phyloP scores from a whole-genome alignment of 2,888 invertebrate genomes.

The Yponomeuta malinellus region DNA sequence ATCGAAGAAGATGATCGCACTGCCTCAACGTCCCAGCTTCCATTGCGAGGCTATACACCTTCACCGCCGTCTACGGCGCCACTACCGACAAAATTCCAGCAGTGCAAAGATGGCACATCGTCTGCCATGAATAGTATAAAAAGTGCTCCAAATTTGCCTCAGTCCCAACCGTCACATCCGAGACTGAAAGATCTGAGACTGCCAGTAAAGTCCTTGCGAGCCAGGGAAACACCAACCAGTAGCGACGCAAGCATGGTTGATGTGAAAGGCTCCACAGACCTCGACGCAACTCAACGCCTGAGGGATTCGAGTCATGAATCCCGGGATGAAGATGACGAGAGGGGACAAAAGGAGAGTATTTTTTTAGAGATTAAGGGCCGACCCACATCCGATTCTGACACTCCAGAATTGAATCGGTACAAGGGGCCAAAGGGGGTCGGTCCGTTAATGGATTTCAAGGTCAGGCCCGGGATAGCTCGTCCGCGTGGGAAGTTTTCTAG shows the following conservation, averaged over 20 bases:
- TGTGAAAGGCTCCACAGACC: conserved; percentile 72
- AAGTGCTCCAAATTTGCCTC: conserved; percentile 86
- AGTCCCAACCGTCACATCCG: conserved; percentile 79
- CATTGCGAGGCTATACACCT: conserved; percentile 83
- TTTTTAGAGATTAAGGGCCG: conserved; percentile 85
- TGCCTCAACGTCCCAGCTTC: conserved; percentile 77
- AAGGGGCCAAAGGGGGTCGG: conserved; percentile 74
- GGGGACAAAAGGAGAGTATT: conserved; percentile 81
- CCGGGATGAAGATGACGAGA: conserved; percentile 81
- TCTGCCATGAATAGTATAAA: conserved; percentile 86
- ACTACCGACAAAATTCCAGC: conserved; percentile 86
- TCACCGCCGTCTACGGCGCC: conserved; percentile 91
- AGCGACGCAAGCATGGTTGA: conserved; percentile 80
- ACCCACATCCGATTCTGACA: conserved; percentile 76
- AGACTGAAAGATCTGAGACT: conserved; percentile 83
- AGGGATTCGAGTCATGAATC: conserved; percentile 72
- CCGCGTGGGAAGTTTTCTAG: conserved; percentile 82
- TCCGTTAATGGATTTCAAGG: conserved; percentile 78
- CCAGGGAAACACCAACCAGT: conserved; percentile 77
- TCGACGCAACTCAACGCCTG: conserved; percentile 68
- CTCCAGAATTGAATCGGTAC: conserved; percentile 73
- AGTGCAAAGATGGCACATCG: conserved; percentile 74
- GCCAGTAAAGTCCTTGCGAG: conserved; percentile 81
- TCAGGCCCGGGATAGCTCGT: conserved; percentile 70
- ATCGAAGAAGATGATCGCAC: conserved; percentile 75